A percentile compares a stretch with the other conserved stretches of the same genome.
phyloP scores from a whole-genome alignment of 2,888 invertebrate genomes.

The Galeopsomyia nigrocyanea region DNA sequence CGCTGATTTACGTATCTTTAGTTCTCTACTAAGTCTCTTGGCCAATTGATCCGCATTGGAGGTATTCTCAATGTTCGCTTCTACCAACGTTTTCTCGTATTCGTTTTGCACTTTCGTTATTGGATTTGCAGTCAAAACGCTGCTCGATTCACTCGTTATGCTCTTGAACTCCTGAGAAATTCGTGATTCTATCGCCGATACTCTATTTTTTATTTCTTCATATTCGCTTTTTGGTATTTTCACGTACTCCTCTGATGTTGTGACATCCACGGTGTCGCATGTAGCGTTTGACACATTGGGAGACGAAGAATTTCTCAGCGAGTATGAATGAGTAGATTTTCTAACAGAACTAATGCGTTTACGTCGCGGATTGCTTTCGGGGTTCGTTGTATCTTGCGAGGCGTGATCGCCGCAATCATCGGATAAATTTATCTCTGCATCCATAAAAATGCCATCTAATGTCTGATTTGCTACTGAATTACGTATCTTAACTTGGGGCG shows the following conservation, averaged over 20 bases:
- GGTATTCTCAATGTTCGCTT: slow-evolving; percentile 76
- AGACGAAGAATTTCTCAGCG: slow-evolving; percentile 38
- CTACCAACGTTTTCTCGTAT: slow-evolving; percentile 81
- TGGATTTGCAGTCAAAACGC: slow-evolving; percentile 66
- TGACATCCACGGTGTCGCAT: not conserved
- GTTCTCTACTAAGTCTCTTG: slow-evolving; percentile 78
- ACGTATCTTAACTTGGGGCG: slow-evolving; percentile 51
- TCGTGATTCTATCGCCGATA: slow-evolving; percentile 79
- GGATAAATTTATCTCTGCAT: slow-evolving; percentile 64
- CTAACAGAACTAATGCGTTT: slow-evolving; percentile 45
- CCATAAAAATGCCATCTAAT: slow-evolving; percentile 60
- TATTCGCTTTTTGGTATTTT: slow-evolving; percentile 82
- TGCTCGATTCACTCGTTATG: slow-evolving; percentile 59
- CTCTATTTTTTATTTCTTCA: slow-evolving; percentile 82
- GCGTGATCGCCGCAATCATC: slow-evolving; percentile 57
- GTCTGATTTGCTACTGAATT: slow-evolving; percentile 52
- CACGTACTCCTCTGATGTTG: slow-evolving; percentile 74
- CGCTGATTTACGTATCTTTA: slow-evolving; percentile 80
- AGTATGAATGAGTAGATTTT: slow-evolving; percentile 48
- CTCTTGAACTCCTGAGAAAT: slow-evolving; percentile 77
- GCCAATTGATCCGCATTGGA: slow-evolving; percentile 80
- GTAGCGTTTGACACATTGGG: not conserved
- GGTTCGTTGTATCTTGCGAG: slow-evolving; percentile 43
- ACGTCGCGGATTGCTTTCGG: slow-evolving; percentile 36
- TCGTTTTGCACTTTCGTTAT: slow-evolving; percentile 78